These are phyloP conservation scores for Ailuropoda melanoleuca DNA, from an alignment of 2,113 vertebrate species.

Conservation along the genomic window DNA sequence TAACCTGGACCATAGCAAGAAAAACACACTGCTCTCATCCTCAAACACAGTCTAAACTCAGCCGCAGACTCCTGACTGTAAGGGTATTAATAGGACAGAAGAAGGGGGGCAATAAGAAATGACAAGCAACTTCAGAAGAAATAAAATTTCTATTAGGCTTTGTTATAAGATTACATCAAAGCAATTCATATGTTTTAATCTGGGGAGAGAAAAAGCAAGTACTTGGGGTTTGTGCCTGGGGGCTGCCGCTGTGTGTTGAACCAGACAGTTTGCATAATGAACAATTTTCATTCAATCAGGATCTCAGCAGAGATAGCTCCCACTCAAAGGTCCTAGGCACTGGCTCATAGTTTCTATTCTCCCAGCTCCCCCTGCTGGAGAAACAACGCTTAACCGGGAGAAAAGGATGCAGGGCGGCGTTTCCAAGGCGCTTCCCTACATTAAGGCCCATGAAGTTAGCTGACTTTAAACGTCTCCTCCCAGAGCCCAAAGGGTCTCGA, in stretches of 20 bases:
- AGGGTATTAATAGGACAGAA: slow-evolving; percentile 80
- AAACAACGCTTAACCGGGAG: slow-evolving; percentile 55
- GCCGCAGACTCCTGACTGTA: slow-evolving; percentile 5
- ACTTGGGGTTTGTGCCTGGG: slow-evolving; percentile 86
- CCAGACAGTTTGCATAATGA: slow-evolving; percentile 87
- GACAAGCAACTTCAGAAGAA: slow-evolving; percentile 86
- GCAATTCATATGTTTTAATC: slow-evolving; percentile 86
- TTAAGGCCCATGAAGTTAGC: slow-evolving; percentile 33
- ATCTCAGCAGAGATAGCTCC: slow-evolving; percentile 81
- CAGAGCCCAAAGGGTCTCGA: accelerated
- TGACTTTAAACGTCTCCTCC: neutral
- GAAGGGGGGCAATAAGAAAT: slow-evolving; percentile 80
- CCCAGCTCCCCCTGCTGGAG: slow-evolving; percentile 85
- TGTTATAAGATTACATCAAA: slow-evolving; percentile 87
- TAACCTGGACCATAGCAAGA: slow-evolving; percentile 64
- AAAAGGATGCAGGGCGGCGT: neutral
- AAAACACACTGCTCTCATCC: slow-evolving; percentile 38
- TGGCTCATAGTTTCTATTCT: slow-evolving; percentile 81
- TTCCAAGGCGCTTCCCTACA: neutral
- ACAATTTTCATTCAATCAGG: slow-evolving; percentile 86
- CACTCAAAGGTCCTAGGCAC: slow-evolving; percentile 74
- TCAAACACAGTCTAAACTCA: slow-evolving; percentile 50
- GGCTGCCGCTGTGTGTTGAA: slow-evolving; percentile 85
- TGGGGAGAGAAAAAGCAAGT: slow-evolving; percentile 81
- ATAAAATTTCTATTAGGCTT: slow-evolving; percentile 87